Evolutionary conservation across 1,140 invertebrate genomes (phyloP).

Genomic region (Bathynomus jamesi): DNA sequence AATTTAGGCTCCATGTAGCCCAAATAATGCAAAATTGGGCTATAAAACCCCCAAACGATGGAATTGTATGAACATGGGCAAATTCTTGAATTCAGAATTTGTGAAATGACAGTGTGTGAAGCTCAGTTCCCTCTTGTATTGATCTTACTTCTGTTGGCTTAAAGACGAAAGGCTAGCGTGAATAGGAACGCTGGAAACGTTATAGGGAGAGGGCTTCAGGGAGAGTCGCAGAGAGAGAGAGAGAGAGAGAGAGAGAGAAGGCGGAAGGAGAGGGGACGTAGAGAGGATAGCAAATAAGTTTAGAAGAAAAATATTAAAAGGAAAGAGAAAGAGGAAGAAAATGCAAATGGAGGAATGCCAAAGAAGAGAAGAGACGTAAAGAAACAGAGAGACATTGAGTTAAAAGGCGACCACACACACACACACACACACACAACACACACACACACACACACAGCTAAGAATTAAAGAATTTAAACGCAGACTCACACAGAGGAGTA

Average conservation of each 20-base stretch:
- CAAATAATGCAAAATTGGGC: background rate
- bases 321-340: background rate
- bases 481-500: background rate
- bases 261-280: background rate
- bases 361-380: background rate
- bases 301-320: background rate
- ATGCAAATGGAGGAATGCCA: background rate
- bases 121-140: background rate
- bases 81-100: background rate
- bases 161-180: background rate
- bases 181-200: background rate
- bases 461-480: background rate
- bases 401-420: too few species aligned
- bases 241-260: background rate
- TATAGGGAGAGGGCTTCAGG: background rate
- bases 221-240: background rate
- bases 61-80: background rate
- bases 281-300: too few species aligned
- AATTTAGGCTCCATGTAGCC: background rate
- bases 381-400: background rate
- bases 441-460: background rate
- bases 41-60: background rate
- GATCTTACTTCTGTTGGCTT: constrained; percentile 1
- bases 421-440: background rate
- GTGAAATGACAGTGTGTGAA: background rate